Conservation (phyloP, 2,797 vertebrate species). For the Crenichthys baileyi region DNA sequence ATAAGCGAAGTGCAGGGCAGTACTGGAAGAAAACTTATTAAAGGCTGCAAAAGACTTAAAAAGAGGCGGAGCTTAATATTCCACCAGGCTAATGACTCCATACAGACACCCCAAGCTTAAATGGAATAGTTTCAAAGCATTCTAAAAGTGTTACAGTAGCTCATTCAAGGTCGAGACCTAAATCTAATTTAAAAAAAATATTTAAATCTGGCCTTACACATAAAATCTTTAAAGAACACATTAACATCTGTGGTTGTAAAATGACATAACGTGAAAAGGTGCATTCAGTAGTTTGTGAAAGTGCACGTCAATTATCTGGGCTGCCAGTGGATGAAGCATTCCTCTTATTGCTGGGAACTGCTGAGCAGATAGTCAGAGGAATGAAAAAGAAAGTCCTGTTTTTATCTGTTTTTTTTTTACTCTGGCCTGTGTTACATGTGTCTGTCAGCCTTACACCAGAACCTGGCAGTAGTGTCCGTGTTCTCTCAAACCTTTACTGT, state of each 20-base stretch:
- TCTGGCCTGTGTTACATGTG: conserved; percentile 39
- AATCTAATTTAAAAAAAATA: background rate
- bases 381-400: conserved; percentile 48
- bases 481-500: conserved; percentile 37
- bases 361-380: conserved; percentile 34
- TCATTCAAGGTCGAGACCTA: background rate
- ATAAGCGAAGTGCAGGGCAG: background rate
- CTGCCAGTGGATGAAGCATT: conserved; percentile 35
- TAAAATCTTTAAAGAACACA: background rate
- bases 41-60: background rate
- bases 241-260: background rate
- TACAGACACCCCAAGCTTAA: background rate
- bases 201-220: background rate
- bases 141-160: background rate
- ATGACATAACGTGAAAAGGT: conserved; percentile 21
- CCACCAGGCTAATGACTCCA: background rate
- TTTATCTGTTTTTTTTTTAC: conserved; percentile 32
- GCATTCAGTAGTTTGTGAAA: conserved; percentile 35
- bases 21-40: background rate
- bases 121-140: background rate
- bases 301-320: conserved; percentile 29
- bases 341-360: conserved; percentile 47
- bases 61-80: background rate
- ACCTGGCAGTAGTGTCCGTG: conserved; percentile 46
- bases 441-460: conserved; percentile 40